Base-by-base conservation (phyloP, 2,888 invertebrate species). In the Diabrotica balteata region DNA sequence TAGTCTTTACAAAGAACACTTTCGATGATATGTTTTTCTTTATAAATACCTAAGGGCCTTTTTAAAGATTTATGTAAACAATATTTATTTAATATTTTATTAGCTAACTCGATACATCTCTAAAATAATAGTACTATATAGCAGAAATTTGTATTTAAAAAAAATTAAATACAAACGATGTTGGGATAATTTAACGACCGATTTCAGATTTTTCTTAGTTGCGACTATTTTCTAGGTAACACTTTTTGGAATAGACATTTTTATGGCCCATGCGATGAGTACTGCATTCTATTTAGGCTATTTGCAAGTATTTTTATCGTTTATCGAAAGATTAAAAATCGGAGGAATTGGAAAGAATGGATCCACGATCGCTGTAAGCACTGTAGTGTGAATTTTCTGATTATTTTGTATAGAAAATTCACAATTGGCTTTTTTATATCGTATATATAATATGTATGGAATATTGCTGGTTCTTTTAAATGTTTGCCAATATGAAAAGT, bases 261-360 rank as follows among this genome's bases (percentile, higher is more conserved):
- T 84, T 71, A 81, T 84, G 82, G 80, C 81, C 76, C 83, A 86
- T 72, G 67, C 73, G 43, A 67, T 79, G 52, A 77, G 77, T 75
- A 63, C 84, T 75, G 80, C 87, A 80, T 88, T 88, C 84, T 87
- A 87, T 84, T 84, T 86, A 75, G 90, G 88, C 78, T 90, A 88
- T 85, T 80, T 88, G 79, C 87, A 87, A 84, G 88, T 90, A 85
- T 86, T 89, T 84, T 82, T 88, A 83, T 87, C 87, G 85, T 93
- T 93, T 88, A 87, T 87, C 82, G 87, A 88, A 84, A 89, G 90
- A 77, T 91, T 93, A 87, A 88, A 88, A 79, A 86, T 88, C 83
- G 95, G 96, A 85, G 97, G 97, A 82, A 91, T 93, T 85, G 97
- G 98, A 83, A 97, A 96, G 87, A 97, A 97, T 86, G 97, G 97